Conservation (phyloP, 1,140 invertebrate species). For the Chymomyza costata region DNA sequence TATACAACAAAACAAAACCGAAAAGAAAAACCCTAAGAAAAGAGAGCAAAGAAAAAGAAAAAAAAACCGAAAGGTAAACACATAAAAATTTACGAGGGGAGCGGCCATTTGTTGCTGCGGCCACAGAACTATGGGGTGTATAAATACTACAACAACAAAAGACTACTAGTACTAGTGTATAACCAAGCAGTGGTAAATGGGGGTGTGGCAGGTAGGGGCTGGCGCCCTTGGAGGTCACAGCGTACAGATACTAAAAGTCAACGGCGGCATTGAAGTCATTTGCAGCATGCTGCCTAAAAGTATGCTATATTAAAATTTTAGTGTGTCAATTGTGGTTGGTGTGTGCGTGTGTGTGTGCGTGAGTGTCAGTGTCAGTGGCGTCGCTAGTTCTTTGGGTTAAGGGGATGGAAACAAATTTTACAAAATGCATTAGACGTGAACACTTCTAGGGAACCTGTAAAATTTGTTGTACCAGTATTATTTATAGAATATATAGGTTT, state of each 20-base stretch:
- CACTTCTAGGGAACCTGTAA: too few species aligned
- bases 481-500: neutral
- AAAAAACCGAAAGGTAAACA: slow-evolving; percentile 66
- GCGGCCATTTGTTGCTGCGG: slow-evolving; percentile 49
- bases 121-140: slow-evolving; percentile 17
- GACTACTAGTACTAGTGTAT: too few species aligned
- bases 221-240: slow-evolving; percentile 63
- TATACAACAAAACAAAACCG: too few species aligned
- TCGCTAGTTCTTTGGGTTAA: slow-evolving; percentile 32
- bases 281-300: slow-evolving; percentile 57
- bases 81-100: slow-evolving; percentile 35
- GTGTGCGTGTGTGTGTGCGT: slow-evolving; percentile 14
- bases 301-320: slow-evolving; percentile 73
- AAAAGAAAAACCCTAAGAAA: slow-evolving; percentile 54
- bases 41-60: too few species aligned
- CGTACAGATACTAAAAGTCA: slow-evolving; percentile 61
- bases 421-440: too few species aligned
- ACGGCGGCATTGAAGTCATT: slow-evolving; percentile 49
- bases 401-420: too few species aligned
- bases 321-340: slow-evolving; percentile 62
- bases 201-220: neutral
- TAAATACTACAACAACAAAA: slow-evolving; percentile 19
- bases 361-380: slow-evolving; percentile 30
- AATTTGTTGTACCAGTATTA: too few species aligned
- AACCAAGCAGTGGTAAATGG: slow-evolving; percentile 15